phyloP scores from a whole-genome alignment of 2,113 vertebrate genomes.

The Callaeas wilsoni region DNA sequence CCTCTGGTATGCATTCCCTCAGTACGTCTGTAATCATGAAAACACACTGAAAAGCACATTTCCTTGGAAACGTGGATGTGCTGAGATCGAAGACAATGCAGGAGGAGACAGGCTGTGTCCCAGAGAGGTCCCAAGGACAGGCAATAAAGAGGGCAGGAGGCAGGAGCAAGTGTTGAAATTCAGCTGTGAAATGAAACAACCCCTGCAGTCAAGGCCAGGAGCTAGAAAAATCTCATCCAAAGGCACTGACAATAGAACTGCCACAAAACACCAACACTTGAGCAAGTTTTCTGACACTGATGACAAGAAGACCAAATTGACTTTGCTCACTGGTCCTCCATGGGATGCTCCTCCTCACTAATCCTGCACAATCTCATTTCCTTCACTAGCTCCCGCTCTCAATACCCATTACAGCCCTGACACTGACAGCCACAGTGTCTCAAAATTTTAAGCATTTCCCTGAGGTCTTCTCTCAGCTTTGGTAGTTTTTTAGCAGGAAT shows the following conservation, averaged over 20 bases:
- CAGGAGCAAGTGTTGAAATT: background rate
- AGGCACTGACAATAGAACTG: background rate
- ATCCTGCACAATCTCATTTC: background rate
- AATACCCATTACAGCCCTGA: background rate
- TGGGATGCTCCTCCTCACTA: background rate
- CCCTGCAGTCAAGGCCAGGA: background rate
- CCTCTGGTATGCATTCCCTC: background rate
- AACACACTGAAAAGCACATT: background rate
- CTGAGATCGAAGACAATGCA: background rate
- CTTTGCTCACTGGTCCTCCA: background rate
- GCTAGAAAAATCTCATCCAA: background rate
- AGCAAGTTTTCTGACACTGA: background rate
- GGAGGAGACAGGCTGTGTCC: background rate
- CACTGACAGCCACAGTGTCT: background rate
- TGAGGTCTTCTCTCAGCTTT: background rate
- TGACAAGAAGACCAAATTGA: background rate
- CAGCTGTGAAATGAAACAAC: background rate
- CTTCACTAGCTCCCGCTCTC: background rate
- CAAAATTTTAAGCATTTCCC: rapidly evolving
- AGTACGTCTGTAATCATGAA: background rate
- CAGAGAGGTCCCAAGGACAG: background rate
- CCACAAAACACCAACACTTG: background rate
- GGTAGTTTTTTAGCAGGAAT: background rate
- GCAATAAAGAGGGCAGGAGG: background rate
- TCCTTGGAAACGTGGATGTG: background rate